Percentiles rank a stretch among this genome's conserved stretches.
Evolutionary conservation across 2,888 invertebrate genomes (phyloP).

Genomic region (Polietes domitor): DNA sequence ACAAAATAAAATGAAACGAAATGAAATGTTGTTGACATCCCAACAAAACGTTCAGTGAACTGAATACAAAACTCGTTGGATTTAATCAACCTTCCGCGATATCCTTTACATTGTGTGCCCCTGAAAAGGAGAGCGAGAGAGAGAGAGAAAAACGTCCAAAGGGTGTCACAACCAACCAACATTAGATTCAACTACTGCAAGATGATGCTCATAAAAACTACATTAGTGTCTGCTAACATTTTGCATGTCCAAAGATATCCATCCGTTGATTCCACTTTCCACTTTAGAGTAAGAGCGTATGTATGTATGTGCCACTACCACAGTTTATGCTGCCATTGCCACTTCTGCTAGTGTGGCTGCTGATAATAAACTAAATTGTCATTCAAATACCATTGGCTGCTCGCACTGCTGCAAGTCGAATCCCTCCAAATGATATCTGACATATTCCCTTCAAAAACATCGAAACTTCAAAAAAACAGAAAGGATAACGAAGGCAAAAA

Average conservation of each 20-base stretch:
- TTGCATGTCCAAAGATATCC: neutral
- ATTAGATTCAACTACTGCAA: neutral
- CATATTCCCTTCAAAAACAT: neutral
- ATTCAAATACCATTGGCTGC: conserved; percentile 37
- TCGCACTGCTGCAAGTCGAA: neutral
- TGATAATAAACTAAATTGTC: conserved; percentile 37
- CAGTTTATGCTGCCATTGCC: neutral
- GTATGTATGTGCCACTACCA: neutral
- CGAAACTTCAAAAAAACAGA: neutral
- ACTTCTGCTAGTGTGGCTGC: neutral
- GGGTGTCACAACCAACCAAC: neutral
- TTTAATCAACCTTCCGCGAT: conserved; percentile 37
- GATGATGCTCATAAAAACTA: neutral
- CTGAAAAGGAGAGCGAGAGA: no score
- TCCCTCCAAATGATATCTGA: neutral
- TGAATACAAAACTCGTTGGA: conserved; percentile 21
- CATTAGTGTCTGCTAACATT: neutral
- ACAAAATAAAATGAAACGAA: conserved; percentile 8
- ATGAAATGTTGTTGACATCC: conserved; percentile 29
- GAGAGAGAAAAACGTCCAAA: no score
- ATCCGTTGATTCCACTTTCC: no score
- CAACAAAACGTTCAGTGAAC: conserved; percentile 48
- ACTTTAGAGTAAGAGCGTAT: neutral
- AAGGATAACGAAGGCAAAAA: neutral
- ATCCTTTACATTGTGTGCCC: conserved; percentile 15